Base-by-base conservation (phyloP, 2,888 invertebrate species). In the Drosophila sordidula region DNA sequence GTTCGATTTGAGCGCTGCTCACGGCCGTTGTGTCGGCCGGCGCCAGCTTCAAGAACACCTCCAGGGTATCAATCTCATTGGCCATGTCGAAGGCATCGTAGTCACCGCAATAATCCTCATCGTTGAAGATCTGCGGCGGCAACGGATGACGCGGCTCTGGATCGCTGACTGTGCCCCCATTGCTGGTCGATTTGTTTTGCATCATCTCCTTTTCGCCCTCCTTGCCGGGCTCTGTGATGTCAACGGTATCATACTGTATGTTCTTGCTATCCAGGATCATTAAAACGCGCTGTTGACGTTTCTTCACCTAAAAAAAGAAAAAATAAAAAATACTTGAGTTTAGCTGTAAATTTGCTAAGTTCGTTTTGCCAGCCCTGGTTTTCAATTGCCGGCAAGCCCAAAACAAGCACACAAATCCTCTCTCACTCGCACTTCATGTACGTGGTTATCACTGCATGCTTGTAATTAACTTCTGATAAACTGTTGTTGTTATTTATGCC, bases 41-140 rank as follows among this genome's bases (percentile, higher is more conserved):
- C 80, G 95, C 95, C 80, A 97, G 90, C 92, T 97, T 97, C 66
- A 98, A 93, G 91, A 98, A 98, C 90, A 95, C 95, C 91, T 98
- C 97, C 92, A 98, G 93, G 80, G 96, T 96, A 90, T 98, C 97
- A 79, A 96, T 94, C 94, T 98, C 98, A 93, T 98, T 97, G 18
- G 98, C 96, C 93, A 97, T 93, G 92, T 97, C 97, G 93, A 98
- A 98, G 89, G 95, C 96, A 91, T 98, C 97, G 93, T 98, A 98
- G 92, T 98, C 98, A 91, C 99, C 99, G 91, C 98, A 97, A 59
- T 92, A 92, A 76, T 96, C 95, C 11, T 96, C 96, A 71, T 97
- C 98, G 91, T 97, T 97, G 92, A 98, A 99, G 82, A 99, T 94
- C 93, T 99, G 99, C 63, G 99, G 99, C 45, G 98, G 98, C 89